These are phyloP conservation scores for Cyclopterus lumpus DNA, from an alignment of 2,797 vertebrate genomes.

Conservation along the genomic window DNA sequence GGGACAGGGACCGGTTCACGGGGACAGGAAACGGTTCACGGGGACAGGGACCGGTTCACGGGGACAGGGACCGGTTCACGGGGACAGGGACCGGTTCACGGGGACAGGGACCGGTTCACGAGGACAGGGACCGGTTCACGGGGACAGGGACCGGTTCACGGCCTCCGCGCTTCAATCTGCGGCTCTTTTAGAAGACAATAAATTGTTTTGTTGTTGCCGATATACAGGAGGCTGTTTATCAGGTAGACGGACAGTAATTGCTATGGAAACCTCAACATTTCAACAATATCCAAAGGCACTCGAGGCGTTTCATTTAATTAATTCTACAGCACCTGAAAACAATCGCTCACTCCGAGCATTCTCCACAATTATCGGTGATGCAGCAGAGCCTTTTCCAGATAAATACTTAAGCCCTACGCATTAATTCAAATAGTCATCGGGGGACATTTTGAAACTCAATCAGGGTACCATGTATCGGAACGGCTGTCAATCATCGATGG, in stretches of 20 bases:
- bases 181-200: constrained; percentile 15
- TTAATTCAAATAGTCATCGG: neutral
- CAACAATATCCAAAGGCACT: constrained; percentile 36
- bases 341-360: constrained; percentile 23
- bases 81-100: too few species aligned
- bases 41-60: too few species aligned
- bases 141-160: neutral
- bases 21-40: too few species aligned
- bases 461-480: neutral
- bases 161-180: neutral
- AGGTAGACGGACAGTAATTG: constrained; percentile 30
- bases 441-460: constrained; percentile 21
- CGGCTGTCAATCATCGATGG: constrained; percentile 8
- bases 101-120: too few species aligned
- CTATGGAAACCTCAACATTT: constrained; percentile 38
- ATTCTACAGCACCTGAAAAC: constrained; percentile 39
- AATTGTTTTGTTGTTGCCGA: constrained; percentile 7
- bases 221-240: constrained; percentile 25
- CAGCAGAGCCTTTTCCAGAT: constrained; percentile 10
- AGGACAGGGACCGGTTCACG: too few species aligned
- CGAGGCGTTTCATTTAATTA: constrained; percentile 40
- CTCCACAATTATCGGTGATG: constrained; percentile 32
- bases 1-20: too few species aligned
- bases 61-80: too few species aligned
- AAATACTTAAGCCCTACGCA: neutral